phyloP scores from a whole-genome alignment of 2,113 vertebrate genomes.

The Vidua chalybeata region DNA sequence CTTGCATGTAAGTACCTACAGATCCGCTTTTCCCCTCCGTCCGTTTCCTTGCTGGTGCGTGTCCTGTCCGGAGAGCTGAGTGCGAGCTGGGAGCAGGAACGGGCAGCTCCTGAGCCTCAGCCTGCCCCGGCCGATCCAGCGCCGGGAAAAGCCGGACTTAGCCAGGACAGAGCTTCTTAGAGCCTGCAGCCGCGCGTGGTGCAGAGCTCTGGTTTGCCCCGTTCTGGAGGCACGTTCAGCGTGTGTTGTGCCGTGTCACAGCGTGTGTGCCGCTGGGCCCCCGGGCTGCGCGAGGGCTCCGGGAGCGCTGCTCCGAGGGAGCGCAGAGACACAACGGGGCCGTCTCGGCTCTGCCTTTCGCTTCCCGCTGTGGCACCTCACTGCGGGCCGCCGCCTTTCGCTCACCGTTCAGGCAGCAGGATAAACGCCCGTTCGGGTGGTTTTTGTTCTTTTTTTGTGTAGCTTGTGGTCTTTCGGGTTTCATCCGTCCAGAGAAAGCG shows the following conservation, averaged over 20 bases:
- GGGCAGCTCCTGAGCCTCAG: not conserved
- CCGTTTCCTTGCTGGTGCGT: not conserved
- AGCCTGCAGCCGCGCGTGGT: not conserved
- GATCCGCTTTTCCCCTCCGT: not conserved
- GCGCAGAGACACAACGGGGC: not conserved
- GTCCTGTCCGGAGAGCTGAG: not conserved
- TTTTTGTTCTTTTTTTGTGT: not conserved
- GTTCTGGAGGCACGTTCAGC: not conserved
- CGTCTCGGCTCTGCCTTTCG: rapidly evolving
- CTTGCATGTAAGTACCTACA: not conserved
- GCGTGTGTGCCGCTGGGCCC: not conserved
- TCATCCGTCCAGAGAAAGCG: not conserved
- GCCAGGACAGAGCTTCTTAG: not conserved
- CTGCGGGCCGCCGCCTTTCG: not conserved
- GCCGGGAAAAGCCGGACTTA: not conserved
- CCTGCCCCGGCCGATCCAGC: not conserved
- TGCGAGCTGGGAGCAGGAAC: not conserved
- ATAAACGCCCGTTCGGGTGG: not conserved
- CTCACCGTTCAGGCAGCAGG: not conserved
- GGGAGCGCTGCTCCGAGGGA: not conserved
- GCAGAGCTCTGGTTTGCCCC: not conserved
- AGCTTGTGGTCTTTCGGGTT: not conserved
- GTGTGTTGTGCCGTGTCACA: not conserved
- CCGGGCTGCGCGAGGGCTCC: not conserved
- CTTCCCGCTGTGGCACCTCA: rapidly evolving